These are phyloP conservation scores for Trochalopteron elliotii DNA, from an alignment of 2,113 vertebrate species.

Conservation along the genomic window DNA sequence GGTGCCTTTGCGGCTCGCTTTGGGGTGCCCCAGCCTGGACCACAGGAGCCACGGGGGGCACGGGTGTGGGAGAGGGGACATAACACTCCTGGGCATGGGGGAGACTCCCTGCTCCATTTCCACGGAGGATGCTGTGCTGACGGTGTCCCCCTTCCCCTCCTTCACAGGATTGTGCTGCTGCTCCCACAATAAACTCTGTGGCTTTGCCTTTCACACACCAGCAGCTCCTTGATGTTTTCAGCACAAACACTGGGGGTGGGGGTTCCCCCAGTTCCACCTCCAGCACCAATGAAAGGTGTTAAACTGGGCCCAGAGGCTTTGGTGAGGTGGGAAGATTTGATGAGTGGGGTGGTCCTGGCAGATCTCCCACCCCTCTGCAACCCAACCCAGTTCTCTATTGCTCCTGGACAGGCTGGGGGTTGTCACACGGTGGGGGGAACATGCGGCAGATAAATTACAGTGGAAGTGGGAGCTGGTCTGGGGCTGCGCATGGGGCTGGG, in stretches of 20 bases:
- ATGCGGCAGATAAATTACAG: background rate
- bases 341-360: background rate
- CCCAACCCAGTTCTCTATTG: background rate
- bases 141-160: no score
- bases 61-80: background rate
- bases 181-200: background rate
- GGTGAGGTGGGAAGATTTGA: background rate
- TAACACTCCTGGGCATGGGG: rapidly evolving
- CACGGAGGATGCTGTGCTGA: rapidly evolving
- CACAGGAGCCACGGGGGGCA: background rate
- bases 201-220: background rate
- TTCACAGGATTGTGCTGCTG: background rate
- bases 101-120: background rate
- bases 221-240: background rate
- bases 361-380: background rate
- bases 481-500: background rate
- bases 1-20: background rate
- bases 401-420: background rate
- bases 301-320: background rate
- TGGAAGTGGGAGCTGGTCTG: background rate
- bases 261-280: background rate
- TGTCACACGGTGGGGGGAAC: background rate
- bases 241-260: background rate
- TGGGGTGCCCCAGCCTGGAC: background rate
- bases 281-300: background rate